Percentiles rank a stretch among this genome's conserved stretches.
These are phyloP conservation scores for Pseudoips prasinana DNA, from an alignment of 2,888 invertebrate species.

Conservation along the genomic window DNA sequence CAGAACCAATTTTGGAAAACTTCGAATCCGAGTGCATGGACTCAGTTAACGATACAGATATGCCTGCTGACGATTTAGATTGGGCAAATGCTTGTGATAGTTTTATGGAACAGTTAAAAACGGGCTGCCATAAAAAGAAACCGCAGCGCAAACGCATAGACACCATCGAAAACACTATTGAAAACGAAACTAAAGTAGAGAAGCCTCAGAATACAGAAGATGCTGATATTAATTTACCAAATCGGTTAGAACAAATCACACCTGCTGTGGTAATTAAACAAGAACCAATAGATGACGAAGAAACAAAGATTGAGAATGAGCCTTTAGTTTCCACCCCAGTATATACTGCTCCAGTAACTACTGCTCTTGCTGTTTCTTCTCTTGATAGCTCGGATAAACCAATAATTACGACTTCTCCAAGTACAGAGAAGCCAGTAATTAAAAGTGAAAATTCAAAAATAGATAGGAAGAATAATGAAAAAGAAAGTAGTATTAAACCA, in stretches of 20 bases:
- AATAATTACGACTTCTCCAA: neutral
- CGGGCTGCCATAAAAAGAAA: constrained; percentile 81
- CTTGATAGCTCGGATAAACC: too few species aligned
- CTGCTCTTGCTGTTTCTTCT: neutral
- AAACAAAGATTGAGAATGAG: constrained; percentile 34
- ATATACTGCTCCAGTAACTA: constrained; percentile 2
- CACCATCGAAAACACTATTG: constrained; percentile 42
- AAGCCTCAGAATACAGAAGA: constrained; percentile 19
- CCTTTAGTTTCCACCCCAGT: constrained; percentile 9
- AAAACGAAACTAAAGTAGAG: constrained; percentile 43
- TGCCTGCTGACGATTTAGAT: constrained; percentile 60
- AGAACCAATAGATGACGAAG: constrained; percentile 66
- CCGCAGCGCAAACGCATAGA: constrained; percentile 75
- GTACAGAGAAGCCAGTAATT: constrained; percentile 23
- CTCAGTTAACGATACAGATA: constrained; percentile 13
- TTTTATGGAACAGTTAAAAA: constrained; percentile 88
- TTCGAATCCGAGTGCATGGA: constrained; percentile 36
- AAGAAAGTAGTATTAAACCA: constrained; percentile 40
- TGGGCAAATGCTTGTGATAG: constrained; percentile 89
- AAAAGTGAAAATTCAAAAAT: constrained; percentile 40
- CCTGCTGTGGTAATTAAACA: constrained; percentile 47
- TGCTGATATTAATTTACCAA: constrained; percentile 16
- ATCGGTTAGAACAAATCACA: constrained; percentile 15
- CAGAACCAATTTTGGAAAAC: constrained; percentile 51
- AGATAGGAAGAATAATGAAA: constrained; percentile 45